Percentiles rank a stretch among this genome's conserved stretches.
These are phyloP conservation scores for Bubo bubo DNA, from an alignment of 2,113 vertebrate species.

Conservation along the genomic window DNA sequence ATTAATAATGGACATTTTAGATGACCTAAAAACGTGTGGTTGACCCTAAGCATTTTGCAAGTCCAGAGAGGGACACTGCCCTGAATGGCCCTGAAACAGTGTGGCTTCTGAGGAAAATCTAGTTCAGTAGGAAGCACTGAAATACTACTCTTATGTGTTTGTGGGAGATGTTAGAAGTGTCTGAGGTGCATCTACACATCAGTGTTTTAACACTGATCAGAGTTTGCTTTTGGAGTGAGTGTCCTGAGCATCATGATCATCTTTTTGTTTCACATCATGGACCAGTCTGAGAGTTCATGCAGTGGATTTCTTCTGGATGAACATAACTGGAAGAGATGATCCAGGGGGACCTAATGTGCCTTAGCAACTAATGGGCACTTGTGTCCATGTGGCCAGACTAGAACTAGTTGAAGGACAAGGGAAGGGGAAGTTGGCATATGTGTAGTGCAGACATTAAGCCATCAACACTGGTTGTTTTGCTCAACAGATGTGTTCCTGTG, in stretches of 20 bases:
- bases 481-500: neutral
- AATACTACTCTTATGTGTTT: neutral
- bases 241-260: neutral
- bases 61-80: accelerated
- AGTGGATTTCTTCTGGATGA: neutral
- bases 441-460: neutral
- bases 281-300: neutral
- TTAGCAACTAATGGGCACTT: neutral
- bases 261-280: neutral
- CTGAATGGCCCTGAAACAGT: neutral
- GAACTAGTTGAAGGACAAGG: neutral
- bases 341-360: neutral
- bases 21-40: neutral
- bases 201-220: neutral
- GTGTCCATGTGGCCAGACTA: neutral
- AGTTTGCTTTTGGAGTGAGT: neutral
- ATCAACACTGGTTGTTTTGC: neutral
- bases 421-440: neutral
- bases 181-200: neutral
- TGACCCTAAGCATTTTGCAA: neutral
- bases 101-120: neutral
- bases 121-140: neutral
- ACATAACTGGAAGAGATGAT: neutral
- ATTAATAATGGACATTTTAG: neutral
- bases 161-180: neutral